Base-by-base conservation (phyloP, 2,888 invertebrate species). In the Hyppa rectilinea region DNA sequence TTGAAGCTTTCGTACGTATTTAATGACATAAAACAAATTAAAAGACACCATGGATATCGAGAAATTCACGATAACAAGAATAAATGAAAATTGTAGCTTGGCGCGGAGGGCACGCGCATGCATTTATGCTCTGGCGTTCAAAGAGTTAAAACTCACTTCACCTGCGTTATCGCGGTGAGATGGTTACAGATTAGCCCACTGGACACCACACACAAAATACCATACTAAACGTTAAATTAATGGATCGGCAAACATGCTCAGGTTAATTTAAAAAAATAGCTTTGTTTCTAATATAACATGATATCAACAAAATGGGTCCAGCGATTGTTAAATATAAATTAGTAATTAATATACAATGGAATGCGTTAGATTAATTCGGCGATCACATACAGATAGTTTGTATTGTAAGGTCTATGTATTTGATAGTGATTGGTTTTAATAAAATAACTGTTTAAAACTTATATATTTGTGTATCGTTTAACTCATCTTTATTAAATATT, bases 381-480 rank as follows among this genome's bases (percentile, higher is more conserved):
- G 84, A 83, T 86, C 87, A 85, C 87, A 80, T 81, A 66, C 68
- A 71, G 56, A 71, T 81, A 80, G 74, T 77, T 67, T 50, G 70
- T 84, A 82, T 82, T 77, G 60, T 82, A 79, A 80, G 76, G 68
- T n/a, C 62, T 56, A 79, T 79, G 73, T 84, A 84, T 83, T 78
- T 82, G 71, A 85, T 87, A 87, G 85, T 77, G 23, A 84, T 79
- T 86, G 78, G 74, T 83, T 85, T 81, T 86, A 87, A 86, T 87
- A 85, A 86, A 86, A 80, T 76, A 26, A 65, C 66, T 65, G 71
- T 70, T 75, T 71, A 60, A 71, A 75, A 79, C 73, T 75, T 3
- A 12, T 12, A 23, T 2, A 7, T 71, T 20, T 62, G 26, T 62
- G 20, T 62, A 17, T 61, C 2, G 29, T 23, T 72, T n/a, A 1